Conservation (phyloP, 2,797 vertebrate genomes). For the Ctenosaura bakeri region DNA sequence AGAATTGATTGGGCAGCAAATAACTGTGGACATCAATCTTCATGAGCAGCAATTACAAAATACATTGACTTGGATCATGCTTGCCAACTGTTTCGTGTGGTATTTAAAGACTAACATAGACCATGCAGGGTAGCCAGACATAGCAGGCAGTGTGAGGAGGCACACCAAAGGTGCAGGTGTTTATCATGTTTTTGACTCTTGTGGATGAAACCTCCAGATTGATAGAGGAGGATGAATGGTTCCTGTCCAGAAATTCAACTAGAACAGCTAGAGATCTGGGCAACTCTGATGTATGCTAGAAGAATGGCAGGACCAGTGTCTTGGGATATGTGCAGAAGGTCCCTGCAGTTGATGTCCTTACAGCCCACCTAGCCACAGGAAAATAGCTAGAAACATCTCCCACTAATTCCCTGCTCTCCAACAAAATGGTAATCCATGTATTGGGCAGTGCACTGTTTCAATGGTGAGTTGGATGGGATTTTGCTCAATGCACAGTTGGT, state of each 20-base stretch:
- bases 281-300: background rate
- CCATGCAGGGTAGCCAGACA: background rate
- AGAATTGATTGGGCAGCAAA: background rate
- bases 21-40: background rate
- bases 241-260: background rate
- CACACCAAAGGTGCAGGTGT: background rate
- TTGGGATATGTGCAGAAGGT: background rate
- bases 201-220: background rate
- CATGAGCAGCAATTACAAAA: background rate
- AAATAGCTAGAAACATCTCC: too few relatives aligned
- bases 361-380: too few relatives aligned
- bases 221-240: background rate
- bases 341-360: too few relatives aligned
- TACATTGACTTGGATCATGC: constrained; percentile 27
- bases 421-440: too few relatives aligned
- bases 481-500: too few relatives aligned
- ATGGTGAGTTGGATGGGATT: too few relatives aligned
- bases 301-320: background rate
- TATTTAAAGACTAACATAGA: background rate
- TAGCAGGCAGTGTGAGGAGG: background rate
- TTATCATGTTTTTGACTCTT: background rate
- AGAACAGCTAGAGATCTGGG: background rate
- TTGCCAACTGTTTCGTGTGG: constrained; percentile 52
- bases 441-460: too few relatives aligned
- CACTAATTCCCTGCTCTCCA: too few relatives aligned